Conservation (phyloP, 2,888 invertebrate species). For the Eupithecia pulchellata region DNA sequence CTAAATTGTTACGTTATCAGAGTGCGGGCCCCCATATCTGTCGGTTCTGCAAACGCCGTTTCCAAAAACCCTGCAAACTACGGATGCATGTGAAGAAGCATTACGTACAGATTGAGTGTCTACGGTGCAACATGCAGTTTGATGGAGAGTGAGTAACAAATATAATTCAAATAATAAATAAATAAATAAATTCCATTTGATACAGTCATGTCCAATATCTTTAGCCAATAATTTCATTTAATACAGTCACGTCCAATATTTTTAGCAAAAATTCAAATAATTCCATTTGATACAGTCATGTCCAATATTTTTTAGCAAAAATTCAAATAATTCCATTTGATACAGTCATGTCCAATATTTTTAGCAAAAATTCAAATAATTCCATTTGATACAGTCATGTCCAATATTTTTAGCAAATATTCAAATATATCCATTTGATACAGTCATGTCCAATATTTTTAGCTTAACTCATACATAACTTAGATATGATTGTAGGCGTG, state of each 20-base stretch:
- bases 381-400: no score
- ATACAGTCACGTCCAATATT: not conserved
- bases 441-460: not conserved
- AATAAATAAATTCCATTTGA: no score
- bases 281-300: no score
- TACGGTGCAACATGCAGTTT: conserved; percentile 45
- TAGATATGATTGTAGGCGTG: no score
- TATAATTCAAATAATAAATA: not conserved
- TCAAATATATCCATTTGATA: no score
- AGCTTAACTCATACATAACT: no score
- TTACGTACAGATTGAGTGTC: conserved; percentile 54
- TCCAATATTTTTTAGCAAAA: no score
- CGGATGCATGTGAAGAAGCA: conserved; percentile 63
- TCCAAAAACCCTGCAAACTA: conserved; percentile 61
- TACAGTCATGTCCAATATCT: no score
- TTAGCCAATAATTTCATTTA: no score
- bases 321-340: no score
- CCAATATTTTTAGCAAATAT: no score
- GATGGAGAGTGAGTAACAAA: conserved; percentile 45
- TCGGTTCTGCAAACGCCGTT: conserved; percentile 65
- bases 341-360: not conserved
- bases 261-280: not conserved
- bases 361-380: not conserved
- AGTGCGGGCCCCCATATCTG: conserved; percentile 58
- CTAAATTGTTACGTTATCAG: conserved; percentile 37